Evolutionary conservation across 2,888 invertebrate genomes (phyloP).

Genomic region (Lycia hirtaria): DNA sequence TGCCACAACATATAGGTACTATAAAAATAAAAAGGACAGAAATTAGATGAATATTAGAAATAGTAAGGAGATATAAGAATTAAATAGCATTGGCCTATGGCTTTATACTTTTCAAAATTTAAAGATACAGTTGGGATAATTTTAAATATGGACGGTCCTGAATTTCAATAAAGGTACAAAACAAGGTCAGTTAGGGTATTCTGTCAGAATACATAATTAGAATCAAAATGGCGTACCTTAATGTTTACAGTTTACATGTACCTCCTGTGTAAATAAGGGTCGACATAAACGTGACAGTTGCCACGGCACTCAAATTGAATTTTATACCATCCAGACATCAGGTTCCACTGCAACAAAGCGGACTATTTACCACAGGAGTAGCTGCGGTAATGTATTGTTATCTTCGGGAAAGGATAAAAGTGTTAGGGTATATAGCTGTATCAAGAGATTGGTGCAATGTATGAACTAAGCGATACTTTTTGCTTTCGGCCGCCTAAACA

Average conservation of each 20-base stretch:
- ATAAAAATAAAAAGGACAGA: too few relatives aligned
- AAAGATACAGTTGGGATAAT: too few relatives aligned
- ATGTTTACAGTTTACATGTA: slow-evolving; percentile 11
- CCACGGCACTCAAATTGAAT: slow-evolving; percentile 38
- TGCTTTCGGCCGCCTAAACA: background rate
- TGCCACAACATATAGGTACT: too few relatives aligned
- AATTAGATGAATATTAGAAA: too few relatives aligned
- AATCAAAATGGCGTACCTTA: too few relatives aligned
- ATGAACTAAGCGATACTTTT: slow-evolving; percentile 25
- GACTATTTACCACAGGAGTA: slow-evolving; percentile 33
- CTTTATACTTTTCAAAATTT: too few relatives aligned
- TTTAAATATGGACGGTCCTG: too few relatives aligned
- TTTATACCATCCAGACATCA: slow-evolving; percentile 39
- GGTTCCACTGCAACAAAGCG: slow-evolving; percentile 25
- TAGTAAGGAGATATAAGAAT: too few relatives aligned
- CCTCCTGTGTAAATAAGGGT: slow-evolving; percentile 18
- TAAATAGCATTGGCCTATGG: too few relatives aligned
- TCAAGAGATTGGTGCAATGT: slow-evolving; percentile 20
- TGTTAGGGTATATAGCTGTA: slow-evolving; percentile 41
- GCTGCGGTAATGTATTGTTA: slow-evolving; percentile 44
- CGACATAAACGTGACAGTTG: slow-evolving; percentile 36
- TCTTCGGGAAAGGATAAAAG: slow-evolving; percentile 45
- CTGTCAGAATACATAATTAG: too few relatives aligned
- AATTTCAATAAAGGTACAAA: too few relatives aligned
- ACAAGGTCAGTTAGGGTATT: too few relatives aligned